Evolutionary conservation across 2,888 invertebrate species (phyloP), one percentile per base, ranked within the genome.

Genomic region (Agrilus cyanescens): DNA sequence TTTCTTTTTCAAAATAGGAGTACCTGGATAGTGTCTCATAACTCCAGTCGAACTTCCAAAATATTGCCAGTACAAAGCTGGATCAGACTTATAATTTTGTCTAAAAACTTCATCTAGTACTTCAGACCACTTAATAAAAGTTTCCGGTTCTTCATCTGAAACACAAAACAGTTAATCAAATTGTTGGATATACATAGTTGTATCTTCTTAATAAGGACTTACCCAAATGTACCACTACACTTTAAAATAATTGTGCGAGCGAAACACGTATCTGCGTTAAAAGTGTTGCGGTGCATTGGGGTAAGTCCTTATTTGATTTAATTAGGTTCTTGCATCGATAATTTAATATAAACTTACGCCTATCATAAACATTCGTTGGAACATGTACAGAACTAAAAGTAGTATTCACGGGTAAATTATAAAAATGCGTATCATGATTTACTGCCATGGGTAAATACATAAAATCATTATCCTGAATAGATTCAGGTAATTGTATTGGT

Each of bases 21-120:
- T 55, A 61, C 64, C 64, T 40, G 98, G 98, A 70, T 83, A 98
- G 60, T 89, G 87, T 6, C 98, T 72, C 55, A 98, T 74, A 57
- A 97, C 85, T 12, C 98, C 98, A 4, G 85, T 81, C 25, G 88
- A 80, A 53, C 93, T 93, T 20, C 97, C 95, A 65, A 97, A 98
- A 67, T 95, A 96, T 68, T 98, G 98, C 93, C 96, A 98, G 1
- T 85, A 84, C 30, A 95, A 66, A 0, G 90, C 87, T 1, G 93
- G 91, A 70, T 95, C 91, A 0, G 82, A 78, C 50, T 82, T 75
- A 60, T 87, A 88, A 66, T 97, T 97, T 58, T 82, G 78, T 41
- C 70, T 71, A 65, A 96, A 97, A 6, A 83, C 78, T 25, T 81
- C 74, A 57, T 95, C 88, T 40, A 98, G 72, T 13, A 71, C 74